A percentile compares a stretch with the other conserved stretches of the same genome.
phyloP scores from a whole-genome alignment of 1,140 invertebrate species.

The Drosophila prosaltans region DNA sequence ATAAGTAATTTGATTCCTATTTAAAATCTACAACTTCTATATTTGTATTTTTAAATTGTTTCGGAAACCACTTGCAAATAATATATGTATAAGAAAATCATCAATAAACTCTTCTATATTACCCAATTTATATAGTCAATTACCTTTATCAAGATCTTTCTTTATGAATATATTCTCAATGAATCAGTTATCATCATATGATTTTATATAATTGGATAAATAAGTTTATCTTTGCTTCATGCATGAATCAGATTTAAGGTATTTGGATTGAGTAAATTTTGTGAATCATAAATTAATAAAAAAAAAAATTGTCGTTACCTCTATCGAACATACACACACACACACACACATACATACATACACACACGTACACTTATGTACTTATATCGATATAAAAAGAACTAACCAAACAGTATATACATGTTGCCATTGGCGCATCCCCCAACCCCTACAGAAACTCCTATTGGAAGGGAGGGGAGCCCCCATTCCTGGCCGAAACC shows the following conservation, averaged over 20 bases:
- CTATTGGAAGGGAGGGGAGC: not conserved
- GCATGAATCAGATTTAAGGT: conserved; percentile 1
- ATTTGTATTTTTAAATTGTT: too few species aligned
- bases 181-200: not conserved
- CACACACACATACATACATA: too few species aligned
- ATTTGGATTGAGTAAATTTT: not conserved
- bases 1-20: too few species aligned
- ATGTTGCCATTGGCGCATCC: conserved; percentile 40
- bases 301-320: not conserved
- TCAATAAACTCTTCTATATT: too few species aligned
- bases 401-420: not conserved
- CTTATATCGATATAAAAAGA: not conserved
- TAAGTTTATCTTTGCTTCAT: too few species aligned
- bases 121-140: not conserved
- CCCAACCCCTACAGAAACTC: conserved; percentile 28
- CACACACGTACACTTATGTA: too few species aligned
- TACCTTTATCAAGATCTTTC: not conserved
- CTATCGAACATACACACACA: not conserved
- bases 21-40: too few species aligned
- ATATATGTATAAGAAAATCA: too few species aligned
- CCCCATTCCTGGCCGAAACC: conserved; percentile 1
- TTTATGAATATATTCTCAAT: not conserved
- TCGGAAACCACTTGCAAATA: too few species aligned
- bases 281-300: conserved; percentile 2
- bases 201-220: too few species aligned